These are phyloP conservation scores for Sakesphorus luctuosus DNA, from an alignment of 2,113 vertebrate genomes.

Conservation along the genomic window DNA sequence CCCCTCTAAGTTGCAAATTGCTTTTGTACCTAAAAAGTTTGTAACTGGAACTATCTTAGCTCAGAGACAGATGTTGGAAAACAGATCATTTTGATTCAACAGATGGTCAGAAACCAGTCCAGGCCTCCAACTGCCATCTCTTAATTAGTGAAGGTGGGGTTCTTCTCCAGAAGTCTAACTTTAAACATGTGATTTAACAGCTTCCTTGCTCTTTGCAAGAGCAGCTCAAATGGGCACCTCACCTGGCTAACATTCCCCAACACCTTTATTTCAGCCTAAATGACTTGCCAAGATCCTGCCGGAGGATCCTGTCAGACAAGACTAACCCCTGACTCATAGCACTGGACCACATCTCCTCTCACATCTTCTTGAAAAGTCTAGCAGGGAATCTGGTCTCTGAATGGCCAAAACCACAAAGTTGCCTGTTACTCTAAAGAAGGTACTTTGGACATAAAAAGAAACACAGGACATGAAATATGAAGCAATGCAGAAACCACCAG, in stretches of 20 bases:
- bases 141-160: not conserved
- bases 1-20: slow-evolving; percentile 39
- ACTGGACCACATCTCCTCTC: not conserved
- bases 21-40: slow-evolving; percentile 34
- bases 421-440: not conserved
- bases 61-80: not conserved
- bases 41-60: not conserved
- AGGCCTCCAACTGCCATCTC: not conserved
- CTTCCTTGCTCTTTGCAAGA: not conserved
- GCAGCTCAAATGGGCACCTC: not conserved
- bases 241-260: not conserved
- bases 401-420: not conserved
- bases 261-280: not conserved
- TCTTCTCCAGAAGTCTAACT: not conserved
- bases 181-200: not conserved
- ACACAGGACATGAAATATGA: not conserved
- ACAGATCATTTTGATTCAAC: not conserved
- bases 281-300: not conserved
- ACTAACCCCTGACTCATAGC: not conserved
- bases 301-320: not conserved
- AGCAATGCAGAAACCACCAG: not conserved
- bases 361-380: not conserved
- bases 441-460: not conserved
- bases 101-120: not conserved
- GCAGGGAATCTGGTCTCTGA: not conserved